Evolutionary conservation across 2,888 invertebrate genomes (phyloP).

Genomic region (Hydraecia micacea): DNA sequence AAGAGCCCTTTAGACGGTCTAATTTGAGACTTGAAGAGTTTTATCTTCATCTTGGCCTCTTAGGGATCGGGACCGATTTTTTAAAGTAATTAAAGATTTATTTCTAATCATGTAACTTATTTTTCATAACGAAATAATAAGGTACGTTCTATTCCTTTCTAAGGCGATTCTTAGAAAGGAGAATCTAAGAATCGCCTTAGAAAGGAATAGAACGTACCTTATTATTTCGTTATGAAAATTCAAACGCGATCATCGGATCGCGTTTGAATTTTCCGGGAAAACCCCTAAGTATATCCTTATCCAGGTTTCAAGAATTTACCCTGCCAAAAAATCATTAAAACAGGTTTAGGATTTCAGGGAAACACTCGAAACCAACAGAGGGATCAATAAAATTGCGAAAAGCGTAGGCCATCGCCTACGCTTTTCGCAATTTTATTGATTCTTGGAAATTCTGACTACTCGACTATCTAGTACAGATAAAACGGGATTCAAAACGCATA

Average conservation of each 20-base stretch:
- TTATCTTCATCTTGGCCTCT: not conserved
- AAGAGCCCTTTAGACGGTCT: conserved; percentile 35
- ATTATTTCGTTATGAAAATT: too few species aligned
- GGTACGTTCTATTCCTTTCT: not conserved
- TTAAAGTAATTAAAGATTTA: not conserved
- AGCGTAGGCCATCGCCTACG: too few species aligned
- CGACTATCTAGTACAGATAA: not conserved
- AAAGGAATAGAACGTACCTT: too few species aligned
- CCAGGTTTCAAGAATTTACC: not conserved
- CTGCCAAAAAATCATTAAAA: not conserved
- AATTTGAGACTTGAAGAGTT: conserved; percentile 1
- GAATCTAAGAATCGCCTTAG: too few species aligned
- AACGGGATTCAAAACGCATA: not conserved
- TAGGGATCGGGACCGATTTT: not conserved
- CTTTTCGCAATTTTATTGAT: not conserved
- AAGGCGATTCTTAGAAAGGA: too few species aligned
- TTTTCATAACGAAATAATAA: too few species aligned
- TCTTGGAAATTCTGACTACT: not conserved
- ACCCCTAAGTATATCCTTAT: not conserved
- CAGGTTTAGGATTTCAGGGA: not conserved
- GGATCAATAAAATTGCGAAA: too few species aligned
- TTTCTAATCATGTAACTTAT: not conserved
- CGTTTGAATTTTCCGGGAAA: not conserved
- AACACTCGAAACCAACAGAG: not conserved
- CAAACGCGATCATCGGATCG: too few species aligned